phyloP scores from a whole-genome alignment of 2,113 vertebrate species.

The Ranitomeya imitator region DNA sequence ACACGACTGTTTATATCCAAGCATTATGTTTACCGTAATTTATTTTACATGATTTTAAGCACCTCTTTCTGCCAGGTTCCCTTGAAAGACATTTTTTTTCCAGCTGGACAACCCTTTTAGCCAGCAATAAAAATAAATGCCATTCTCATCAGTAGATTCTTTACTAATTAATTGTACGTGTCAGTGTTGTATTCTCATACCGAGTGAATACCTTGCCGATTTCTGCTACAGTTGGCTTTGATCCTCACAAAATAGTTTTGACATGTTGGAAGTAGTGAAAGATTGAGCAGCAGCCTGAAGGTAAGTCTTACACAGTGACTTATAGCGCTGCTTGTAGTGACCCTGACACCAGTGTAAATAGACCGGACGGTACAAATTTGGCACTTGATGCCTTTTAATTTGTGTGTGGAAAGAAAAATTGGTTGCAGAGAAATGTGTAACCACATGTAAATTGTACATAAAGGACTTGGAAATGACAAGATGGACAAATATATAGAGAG shows the following conservation, averaged over 20 bases:
- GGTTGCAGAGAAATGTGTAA: background rate
- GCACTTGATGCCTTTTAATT: conserved; percentile 3
- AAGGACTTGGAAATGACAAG: background rate
- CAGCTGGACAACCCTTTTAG: too few species aligned
- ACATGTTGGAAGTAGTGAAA: conserved; percentile 28
- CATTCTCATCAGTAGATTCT: background rate
- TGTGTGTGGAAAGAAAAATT: background rate
- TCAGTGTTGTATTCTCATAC: background rate
- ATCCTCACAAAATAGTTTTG: conserved; percentile 36
- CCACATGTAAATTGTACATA: background rate
- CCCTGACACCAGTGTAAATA: background rate
- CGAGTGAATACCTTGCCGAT: conserved; percentile 8
- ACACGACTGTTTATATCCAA: too few species aligned
- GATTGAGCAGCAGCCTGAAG: conserved; percentile 31
- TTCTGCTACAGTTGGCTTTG: conserved; percentile 8
- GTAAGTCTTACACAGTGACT: conserved; percentile 8
- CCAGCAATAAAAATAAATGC: too few species aligned
- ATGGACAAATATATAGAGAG: background rate
- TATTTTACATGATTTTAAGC: too few species aligned
- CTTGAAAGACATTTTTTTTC: too few species aligned
- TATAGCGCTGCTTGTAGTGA: conserved; percentile 5
- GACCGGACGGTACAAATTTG: background rate
- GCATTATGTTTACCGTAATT: too few species aligned
- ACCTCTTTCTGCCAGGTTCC: too few species aligned
- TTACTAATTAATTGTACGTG: background rate